Conservation (phyloP, 2,888 invertebrate species). For the Eilema griseolum region DNA sequence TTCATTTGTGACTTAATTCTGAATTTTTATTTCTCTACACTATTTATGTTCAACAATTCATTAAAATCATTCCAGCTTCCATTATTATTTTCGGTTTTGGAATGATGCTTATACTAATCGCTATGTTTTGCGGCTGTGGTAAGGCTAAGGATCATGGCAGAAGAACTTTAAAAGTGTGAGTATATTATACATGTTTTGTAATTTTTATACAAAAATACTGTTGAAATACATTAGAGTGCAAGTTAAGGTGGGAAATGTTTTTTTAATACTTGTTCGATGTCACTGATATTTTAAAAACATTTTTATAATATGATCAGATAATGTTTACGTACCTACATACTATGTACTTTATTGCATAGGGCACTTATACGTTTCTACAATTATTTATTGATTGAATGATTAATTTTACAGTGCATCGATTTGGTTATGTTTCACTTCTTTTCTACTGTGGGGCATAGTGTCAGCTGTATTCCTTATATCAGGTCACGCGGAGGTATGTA, state of each 20-base stretch:
- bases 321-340: background rate
- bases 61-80: conserved; percentile 66
- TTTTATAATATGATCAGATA: background rate
- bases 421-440: conserved; percentile 86
- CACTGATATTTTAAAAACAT: no score
- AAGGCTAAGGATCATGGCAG: conserved; percentile 74
- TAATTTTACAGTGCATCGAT: conserved; percentile 80
- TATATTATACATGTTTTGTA: conserved; percentile 25
- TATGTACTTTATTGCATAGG: no score
- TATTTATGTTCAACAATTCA: conserved; percentile 10
- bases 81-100: conserved; percentile 76
- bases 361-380: no score
- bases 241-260: background rate
- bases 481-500: conserved; percentile 88
- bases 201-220: background rate
- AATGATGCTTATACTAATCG: conserved; percentile 80
- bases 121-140: conserved; percentile 82
- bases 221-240: background rate
- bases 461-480: conserved; percentile 87
- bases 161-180: conserved; percentile 80
- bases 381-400: background rate
- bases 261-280: no score
- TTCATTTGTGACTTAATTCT: background rate
- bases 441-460: conserved; percentile 88
- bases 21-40: background rate